Percentiles rank a stretch among this genome's conserved stretches.
Conservation (phyloP, 2,113 vertebrate genomes). For the Sprattus sprattus region DNA sequence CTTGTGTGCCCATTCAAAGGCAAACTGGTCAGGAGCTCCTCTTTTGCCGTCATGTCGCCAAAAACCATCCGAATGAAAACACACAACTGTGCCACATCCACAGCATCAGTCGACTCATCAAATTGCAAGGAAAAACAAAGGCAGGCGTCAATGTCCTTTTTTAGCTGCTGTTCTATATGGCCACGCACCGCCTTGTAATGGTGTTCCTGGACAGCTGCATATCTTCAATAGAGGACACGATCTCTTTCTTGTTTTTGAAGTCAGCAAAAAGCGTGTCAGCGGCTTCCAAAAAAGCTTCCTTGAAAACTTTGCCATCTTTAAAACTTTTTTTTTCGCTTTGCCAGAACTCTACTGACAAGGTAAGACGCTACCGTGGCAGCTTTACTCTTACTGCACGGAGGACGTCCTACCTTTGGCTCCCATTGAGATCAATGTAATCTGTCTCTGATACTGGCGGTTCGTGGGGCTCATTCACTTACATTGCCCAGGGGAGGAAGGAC, state of each 20-base stretch:
- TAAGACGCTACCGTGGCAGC: too few species aligned
- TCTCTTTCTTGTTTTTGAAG: conserved; percentile 39
- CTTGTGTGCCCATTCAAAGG: too few species aligned
- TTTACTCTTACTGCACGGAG: conserved; percentile 7
- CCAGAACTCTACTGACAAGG: not conserved
- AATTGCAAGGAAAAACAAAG: conserved; percentile 28
- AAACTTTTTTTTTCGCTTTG: conserved; percentile 17
- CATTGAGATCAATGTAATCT: too few species aligned
- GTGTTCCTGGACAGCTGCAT: conserved; percentile 33
- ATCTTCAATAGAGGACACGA: conserved; percentile 31
- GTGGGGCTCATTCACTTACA: too few species aligned
- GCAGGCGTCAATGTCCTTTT: conserved; percentile 28
- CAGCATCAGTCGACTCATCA: conserved; percentile 27
- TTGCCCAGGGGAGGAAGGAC: too few species aligned
- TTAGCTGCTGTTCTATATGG: conserved; percentile 23
- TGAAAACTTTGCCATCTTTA: conserved; percentile 15
- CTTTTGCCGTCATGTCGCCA: too few species aligned
- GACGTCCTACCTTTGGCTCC: too few species aligned
- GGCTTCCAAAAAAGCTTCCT: conserved; percentile 28
- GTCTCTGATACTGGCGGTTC: too few species aligned
- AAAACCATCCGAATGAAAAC: conserved; percentile 26
- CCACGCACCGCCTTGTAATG: conserved; percentile 22
- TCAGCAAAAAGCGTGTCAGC: conserved; percentile 26
- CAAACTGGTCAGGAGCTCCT: too few species aligned
- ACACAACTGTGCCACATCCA: conserved; percentile 31